These are phyloP conservation scores for Urocyon cinereoargenteus DNA, from an alignment of 2,797 vertebrate species.

Conservation along the genomic window DNA sequence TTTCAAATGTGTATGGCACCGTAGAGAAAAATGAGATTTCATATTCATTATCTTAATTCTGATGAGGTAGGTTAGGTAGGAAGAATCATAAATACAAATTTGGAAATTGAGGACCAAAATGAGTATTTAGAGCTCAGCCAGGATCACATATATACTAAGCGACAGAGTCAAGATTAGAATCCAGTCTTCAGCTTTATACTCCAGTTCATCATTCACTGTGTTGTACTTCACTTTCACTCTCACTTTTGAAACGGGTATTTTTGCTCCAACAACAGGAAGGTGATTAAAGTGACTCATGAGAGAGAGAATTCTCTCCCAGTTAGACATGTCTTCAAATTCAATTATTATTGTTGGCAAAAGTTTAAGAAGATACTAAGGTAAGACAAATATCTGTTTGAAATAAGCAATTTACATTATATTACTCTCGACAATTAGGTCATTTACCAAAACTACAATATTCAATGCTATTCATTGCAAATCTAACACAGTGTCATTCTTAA, in stretches of 20 bases:
- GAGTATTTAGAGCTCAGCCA: neutral
- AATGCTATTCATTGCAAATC: neutral
- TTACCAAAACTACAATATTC: constrained; percentile 33
- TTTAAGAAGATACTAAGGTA: neutral
- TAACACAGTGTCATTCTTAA: constrained; percentile 34
- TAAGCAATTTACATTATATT: constrained; percentile 42
- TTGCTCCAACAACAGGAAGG: neutral
- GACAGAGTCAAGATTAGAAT: neutral
- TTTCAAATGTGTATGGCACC: neutral
- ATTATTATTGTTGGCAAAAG: constrained; percentile 50
- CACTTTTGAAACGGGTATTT: neutral
- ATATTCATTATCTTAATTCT: neutral
- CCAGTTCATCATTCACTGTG: neutral
- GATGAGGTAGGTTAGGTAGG: neutral
- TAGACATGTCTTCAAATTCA: neutral
- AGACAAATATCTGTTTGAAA: constrained; percentile 58
- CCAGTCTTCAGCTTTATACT: neutral
- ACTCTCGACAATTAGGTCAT: constrained; percentile 45
- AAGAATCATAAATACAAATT: neutral
- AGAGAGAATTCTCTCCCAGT: neutral
- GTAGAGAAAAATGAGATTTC: neutral
- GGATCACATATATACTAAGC: neutral
- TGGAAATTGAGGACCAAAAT: neutral
- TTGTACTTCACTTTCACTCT: neutral
- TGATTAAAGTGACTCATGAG: neutral